Evolutionary conservation across 2,113 vertebrate species (phyloP), one percentile per base, ranked within the genome.

Genomic region (Ginglymostoma cirratum): DNA sequence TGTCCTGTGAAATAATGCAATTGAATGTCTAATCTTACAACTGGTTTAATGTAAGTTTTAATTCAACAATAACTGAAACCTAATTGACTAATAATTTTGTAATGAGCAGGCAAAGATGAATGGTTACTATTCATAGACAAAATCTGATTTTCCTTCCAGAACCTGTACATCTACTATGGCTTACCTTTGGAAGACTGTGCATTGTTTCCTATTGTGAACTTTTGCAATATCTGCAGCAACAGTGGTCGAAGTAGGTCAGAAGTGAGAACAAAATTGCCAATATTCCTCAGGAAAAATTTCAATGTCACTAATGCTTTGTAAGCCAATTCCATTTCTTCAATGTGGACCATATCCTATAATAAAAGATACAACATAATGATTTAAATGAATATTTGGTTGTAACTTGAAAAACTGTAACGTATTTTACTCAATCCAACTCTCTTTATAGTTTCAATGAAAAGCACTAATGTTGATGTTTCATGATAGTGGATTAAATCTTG

Each of bases 161-260:
- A 42, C 23, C 65, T 70, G 19, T n/a, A 92, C 66, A 42, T 27
- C 8, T 27, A 10, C 42, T 80, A 97, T 96, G 96, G 42, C 96
- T 97, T 97, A 98, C 97, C 97, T 98, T 96, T 97, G 61, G 97
- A 96, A 0, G 97, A 96, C 5, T 97, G 66, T 38, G 97, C 80
- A 94, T 96, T 96, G 86, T 96, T 97, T 83, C 98, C 98, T 96
- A 98, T 96, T 90, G 98, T 97, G 70, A 98, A 97, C 65, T 97
- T 98, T 97, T 98, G 98, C 30, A 99, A 97, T 1, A 98, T 97
- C 96, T 98, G 97, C 7, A 99, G 97, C 96, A 99, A 97, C 61
- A 97, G 98, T 52, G 97, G 97, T 95, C 97, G 97, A 61, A 99
- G 97, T 61, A 97, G 97, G 96, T 97, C 96, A 52, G 98, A 97